Conservation (phyloP, 2,113 vertebrate species). For the Gavia stellata region DNA sequence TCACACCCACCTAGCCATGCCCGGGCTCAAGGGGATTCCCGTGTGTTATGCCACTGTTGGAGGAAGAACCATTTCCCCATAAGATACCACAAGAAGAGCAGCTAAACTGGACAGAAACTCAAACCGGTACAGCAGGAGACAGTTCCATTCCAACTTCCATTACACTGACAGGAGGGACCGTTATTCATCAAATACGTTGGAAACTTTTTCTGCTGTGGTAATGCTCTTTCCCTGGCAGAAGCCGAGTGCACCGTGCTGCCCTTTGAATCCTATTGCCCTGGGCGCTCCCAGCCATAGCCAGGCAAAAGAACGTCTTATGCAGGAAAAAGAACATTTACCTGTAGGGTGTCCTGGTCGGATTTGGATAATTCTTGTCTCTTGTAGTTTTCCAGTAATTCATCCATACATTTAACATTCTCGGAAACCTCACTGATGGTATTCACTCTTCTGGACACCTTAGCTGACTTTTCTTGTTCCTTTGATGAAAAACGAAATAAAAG, state of each 20-base stretch:
- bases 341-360: slow-evolving; percentile 47
- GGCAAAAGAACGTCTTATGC: neutral
- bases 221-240: neutral
- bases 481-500: neutral
- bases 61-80: neutral
- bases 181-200: neutral
- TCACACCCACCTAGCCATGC: neutral
- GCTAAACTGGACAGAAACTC: neutral
- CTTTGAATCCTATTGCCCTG: neutral
- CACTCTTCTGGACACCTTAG: slow-evolving; percentile 73
- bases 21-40: neutral
- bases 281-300: neutral
- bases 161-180: rapidly evolving
- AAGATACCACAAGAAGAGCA: neutral
- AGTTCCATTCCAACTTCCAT: neutral
- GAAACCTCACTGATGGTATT: slow-evolving; percentile 78
- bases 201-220: neutral
- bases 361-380: neutral
- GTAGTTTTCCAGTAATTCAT: slow-evolving; percentile 69
- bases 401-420: slow-evolving; percentile 68
- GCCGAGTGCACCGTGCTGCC: neutral
- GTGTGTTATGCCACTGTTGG: neutral
- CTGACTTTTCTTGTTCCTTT: slow-evolving; percentile 86
- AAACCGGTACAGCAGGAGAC: neutral
- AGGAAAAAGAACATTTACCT: slow-evolving; percentile 22